Evolutionary conservation across 2,113 vertebrate species (phyloP), one percentile per base, ranked within the genome.

Genomic region (Tragelaphus buxtoni): DNA sequence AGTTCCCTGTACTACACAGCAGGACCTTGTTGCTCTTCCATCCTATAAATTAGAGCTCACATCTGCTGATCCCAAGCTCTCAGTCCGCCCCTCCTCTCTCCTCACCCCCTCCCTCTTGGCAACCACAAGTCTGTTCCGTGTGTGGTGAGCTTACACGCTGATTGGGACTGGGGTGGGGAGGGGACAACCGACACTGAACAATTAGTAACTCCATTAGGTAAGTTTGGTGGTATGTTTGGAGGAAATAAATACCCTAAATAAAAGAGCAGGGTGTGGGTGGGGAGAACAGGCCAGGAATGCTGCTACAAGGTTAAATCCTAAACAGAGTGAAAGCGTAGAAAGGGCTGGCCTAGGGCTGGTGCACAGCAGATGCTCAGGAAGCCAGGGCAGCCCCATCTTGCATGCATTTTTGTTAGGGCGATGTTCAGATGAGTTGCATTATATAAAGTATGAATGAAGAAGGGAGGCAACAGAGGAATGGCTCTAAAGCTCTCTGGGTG

Each of bases 311-410:
- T 20, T 60, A 20, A 20, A 9, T 22, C 65, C 55, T 56, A 16
- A 22, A 14, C 8, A 2, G 28, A 45, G 7, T 9, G 35, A 32
- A 13, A 76, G 32, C 3, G 0, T 4, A 2, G 35, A 56, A 30
- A 58, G 9, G 39, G 51, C 51, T 12, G 5, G 55, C 12, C 9
- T 17, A 7, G 53, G 47, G 77, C 7, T 28, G 51, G 63, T 1
- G 0, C 1, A 0, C 28, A 35, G 45, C 45, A 47, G 45, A 35
- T 35, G 65, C 45, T 53, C 55, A 81, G 17, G 14, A 32, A 58
- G 7, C 35, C 32, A 10, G 5, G 74, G 61, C 11, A 14, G 26
- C 9, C 4, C 53, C n/a, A 0, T 14, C 61, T 30, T 32, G 83
- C 35, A n/a, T 14, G 55, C 26, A 26, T 39, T 94, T 91, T 93